These are phyloP conservation scores for Pygoscelis antarcticus DNA, from an alignment of 2,113 vertebrate genomes.

Conservation along the genomic window DNA sequence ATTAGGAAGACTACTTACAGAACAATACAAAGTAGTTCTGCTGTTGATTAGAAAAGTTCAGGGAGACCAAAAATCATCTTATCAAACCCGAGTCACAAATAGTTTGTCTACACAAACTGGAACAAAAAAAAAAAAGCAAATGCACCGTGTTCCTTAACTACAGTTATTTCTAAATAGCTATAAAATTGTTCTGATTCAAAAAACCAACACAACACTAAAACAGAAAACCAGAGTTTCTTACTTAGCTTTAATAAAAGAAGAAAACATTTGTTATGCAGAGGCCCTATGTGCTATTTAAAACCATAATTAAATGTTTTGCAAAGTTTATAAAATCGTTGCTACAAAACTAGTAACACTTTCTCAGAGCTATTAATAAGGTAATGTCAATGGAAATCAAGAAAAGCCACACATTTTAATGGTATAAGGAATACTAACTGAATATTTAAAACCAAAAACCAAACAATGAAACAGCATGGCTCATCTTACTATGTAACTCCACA, in stretches of 20 bases:
- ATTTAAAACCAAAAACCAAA: conserved; percentile 8
- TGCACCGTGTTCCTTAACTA: neutral
- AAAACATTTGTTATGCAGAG: neutral
- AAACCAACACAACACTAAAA: neutral
- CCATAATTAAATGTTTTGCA: conserved; percentile 9
- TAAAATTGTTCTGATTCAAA: neutral
- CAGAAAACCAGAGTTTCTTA: neutral
- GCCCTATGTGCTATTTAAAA: conserved; percentile 41
- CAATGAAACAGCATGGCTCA: neutral
- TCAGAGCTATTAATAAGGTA: neutral
- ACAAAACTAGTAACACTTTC: neutral
- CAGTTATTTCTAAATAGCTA: neutral
- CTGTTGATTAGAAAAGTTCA: neutral
- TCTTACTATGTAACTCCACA: neutral
- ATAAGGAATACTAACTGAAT: neutral
- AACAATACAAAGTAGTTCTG: neutral
- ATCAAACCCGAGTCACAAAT: neutral
- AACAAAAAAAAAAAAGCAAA: neutral
- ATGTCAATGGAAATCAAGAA: neutral
- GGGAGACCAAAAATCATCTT: neutral
- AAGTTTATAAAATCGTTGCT: neutral
- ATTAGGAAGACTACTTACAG: neutral
- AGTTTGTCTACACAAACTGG: neutral
- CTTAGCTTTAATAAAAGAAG: neutral
- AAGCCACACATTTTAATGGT: neutral